Percentiles rank a stretch among this genome's conserved stretches.
These are phyloP conservation scores for Asteroscopus sphinx DNA, from an alignment of 2,888 invertebrate species.

Conservation along the genomic window DNA sequence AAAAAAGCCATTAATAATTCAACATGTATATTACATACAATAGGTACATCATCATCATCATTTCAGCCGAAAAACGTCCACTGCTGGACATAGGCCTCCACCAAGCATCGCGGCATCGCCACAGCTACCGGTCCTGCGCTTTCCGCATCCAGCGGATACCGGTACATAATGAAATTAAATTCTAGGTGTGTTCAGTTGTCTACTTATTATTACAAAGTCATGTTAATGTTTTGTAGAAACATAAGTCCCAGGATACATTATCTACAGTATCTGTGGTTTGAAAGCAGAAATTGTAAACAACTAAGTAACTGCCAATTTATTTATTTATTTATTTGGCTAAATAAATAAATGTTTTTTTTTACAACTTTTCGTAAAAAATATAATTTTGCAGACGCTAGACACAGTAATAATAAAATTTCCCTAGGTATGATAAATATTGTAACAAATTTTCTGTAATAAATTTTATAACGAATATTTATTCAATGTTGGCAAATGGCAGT, in stretches of 20 bases:
- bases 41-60: too few relatives aligned
- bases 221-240: background rate
- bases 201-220: slow-evolving; percentile 1
- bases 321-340: slow-evolving; percentile 18
- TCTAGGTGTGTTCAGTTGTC: background rate
- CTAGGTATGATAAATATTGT: background rate
- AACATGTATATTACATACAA: too few relatives aligned
- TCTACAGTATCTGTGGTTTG: slow-evolving; percentile 17
- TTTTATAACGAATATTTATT: background rate
- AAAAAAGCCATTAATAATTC: too few relatives aligned
- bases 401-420: background rate
- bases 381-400: slow-evolving; percentile 2
- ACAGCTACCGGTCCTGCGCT: background rate
- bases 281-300: slow-evolving; percentile 31
- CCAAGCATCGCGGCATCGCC: background rate
- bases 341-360: too few relatives aligned
- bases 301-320: slow-evolving; percentile 13
- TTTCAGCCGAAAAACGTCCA: too few relatives aligned
- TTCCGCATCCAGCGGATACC: slow-evolving; percentile 9
- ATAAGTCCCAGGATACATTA: slow-evolving; percentile 29
- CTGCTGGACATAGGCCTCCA: too few relatives aligned
- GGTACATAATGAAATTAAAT: background rate
- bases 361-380: background rate
- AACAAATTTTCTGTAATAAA: background rate
- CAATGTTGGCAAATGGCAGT: background rate